A percentile compares a stretch with the other conserved stretches of the same genome.
Evolutionary conservation across 2,797 vertebrate genomes (phyloP).

Genomic region (Erpetoichthys calabaricus): DNA sequence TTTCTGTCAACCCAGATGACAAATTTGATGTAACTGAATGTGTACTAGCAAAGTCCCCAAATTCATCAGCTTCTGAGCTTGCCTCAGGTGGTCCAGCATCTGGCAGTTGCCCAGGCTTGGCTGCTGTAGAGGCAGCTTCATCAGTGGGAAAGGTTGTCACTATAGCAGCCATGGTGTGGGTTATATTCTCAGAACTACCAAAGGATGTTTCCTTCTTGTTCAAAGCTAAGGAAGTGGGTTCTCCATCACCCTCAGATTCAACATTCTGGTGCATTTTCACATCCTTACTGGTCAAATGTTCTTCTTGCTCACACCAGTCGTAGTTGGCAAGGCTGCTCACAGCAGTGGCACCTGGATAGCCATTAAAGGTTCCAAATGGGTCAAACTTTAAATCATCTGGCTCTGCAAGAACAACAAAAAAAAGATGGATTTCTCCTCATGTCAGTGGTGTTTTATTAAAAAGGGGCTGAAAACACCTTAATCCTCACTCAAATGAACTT

Average conservation of each 20-base stretch:
- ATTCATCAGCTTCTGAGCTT: conserved; percentile 47
- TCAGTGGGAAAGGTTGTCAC: conserved; percentile 55
- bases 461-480: too few species aligned
- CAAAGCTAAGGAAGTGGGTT: conserved; percentile 48
- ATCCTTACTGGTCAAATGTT: conserved; percentile 41
- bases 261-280: conserved; percentile 42
- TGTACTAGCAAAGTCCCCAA: conserved; percentile 63
- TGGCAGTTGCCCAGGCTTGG: conserved; percentile 50
- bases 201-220: conserved; percentile 71
- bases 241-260: conserved; percentile 40
- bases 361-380: conserved; percentile 59
- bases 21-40: conserved; percentile 47
- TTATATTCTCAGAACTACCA: conserved; percentile 72
- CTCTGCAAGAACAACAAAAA: conserved; percentile 61
- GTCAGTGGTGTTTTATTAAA: too few species aligned
- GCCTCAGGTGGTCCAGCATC: conserved; percentile 38
- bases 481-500: too few species aligned
- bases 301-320: conserved; percentile 81
- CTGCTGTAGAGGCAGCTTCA: conserved; percentile 27
- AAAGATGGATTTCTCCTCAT: too few species aligned
- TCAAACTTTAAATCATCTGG: conserved; percentile 79
- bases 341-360: conserved; percentile 35
- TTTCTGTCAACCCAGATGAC: conserved; percentile 22
- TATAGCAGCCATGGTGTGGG: conserved; percentile 56
- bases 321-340: conserved; percentile 63